Evolutionary conservation across 2,888 invertebrate species (phyloP).

Genomic region (Lomographa bimaculata): DNA sequence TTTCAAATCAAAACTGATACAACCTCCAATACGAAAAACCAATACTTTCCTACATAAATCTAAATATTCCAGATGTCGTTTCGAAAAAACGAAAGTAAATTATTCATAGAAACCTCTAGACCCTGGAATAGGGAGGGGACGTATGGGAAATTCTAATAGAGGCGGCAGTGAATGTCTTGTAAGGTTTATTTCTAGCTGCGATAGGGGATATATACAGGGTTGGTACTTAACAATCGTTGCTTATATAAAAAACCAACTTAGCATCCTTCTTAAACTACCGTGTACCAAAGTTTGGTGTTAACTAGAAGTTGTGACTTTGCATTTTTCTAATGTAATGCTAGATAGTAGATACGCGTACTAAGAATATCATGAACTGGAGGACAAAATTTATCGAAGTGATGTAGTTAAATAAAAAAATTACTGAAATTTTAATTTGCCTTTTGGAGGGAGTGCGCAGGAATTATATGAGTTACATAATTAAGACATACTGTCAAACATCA

Average conservation of each 20-base stretch:
- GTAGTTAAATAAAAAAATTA: too few species aligned
- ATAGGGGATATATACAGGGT: conserved; percentile 20
- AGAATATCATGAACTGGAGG: too few species aligned
- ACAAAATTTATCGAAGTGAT: too few species aligned
- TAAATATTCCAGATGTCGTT: conserved; percentile 51
- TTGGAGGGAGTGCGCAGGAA: too few species aligned
- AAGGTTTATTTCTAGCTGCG: conserved; percentile 26
- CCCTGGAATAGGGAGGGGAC: conserved; percentile 27
- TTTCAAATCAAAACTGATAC: conserved; percentile 33
- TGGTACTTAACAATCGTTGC: conserved; percentile 7
- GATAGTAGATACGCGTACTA: too few species aligned
- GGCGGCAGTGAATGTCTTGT: conserved; percentile 24
- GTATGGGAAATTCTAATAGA: conserved; percentile 30
- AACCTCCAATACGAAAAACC: conserved; percentile 38
- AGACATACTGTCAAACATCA: too few species aligned
- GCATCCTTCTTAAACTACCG: too few species aligned
- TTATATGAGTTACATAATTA: too few species aligned
- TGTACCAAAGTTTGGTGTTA: too few species aligned
- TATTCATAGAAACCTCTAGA: conserved; percentile 47
- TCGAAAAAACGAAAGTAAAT: conserved; percentile 40
- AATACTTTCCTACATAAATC: conserved; percentile 46
- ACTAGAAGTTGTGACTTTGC: too few species aligned
- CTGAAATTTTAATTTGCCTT: too few species aligned
- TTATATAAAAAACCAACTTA: not conserved
- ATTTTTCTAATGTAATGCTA: too few species aligned